Percentiles rank a stretch among this genome's conserved stretches.
phyloP scores from a whole-genome alignment of 2,113 vertebrate genomes.

The Eulacestoma nigropectus region DNA sequence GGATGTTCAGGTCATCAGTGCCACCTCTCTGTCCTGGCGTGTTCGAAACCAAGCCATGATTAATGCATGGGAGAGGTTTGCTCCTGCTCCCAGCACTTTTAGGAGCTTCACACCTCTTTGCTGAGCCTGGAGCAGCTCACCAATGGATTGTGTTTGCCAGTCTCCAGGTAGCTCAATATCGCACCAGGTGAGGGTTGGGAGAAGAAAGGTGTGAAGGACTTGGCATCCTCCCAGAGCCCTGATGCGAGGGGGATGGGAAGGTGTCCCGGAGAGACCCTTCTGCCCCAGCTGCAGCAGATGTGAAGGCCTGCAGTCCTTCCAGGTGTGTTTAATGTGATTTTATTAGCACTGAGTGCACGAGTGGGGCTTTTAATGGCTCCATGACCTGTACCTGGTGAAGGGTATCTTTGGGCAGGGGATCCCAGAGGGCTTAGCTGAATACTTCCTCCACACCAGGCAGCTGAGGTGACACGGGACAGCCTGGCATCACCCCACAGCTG shows the following conservation, averaged over 20 bases:
- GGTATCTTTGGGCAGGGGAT: not conserved
- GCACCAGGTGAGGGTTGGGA: not conserved
- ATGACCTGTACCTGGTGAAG: fast-evolving
- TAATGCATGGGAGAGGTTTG: not conserved
- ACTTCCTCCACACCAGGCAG: not conserved
- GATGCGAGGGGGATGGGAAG: fast-evolving
- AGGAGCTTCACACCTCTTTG: not conserved
- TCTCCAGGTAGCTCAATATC: not conserved
- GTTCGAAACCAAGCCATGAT: not conserved
- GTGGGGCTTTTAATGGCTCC: fast-evolving
- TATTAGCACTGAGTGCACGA: not conserved
- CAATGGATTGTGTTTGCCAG: fast-evolving
- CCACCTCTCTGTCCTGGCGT: not conserved
- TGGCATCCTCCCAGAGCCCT: not conserved
- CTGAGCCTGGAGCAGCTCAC: not conserved
- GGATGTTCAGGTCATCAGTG: not conserved
- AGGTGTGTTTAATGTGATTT: not conserved
- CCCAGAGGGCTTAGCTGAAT: not conserved
- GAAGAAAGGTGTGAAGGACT: not conserved
- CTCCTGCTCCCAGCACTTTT: not conserved
- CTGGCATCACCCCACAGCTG: not conserved
- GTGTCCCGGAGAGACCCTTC: fast-evolving
- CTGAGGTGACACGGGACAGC: not conserved
- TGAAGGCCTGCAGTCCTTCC: not conserved
- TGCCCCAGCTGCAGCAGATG: not conserved